Conservation (phyloP, 2,888 invertebrate species). For the Panzeria rudis region DNA sequence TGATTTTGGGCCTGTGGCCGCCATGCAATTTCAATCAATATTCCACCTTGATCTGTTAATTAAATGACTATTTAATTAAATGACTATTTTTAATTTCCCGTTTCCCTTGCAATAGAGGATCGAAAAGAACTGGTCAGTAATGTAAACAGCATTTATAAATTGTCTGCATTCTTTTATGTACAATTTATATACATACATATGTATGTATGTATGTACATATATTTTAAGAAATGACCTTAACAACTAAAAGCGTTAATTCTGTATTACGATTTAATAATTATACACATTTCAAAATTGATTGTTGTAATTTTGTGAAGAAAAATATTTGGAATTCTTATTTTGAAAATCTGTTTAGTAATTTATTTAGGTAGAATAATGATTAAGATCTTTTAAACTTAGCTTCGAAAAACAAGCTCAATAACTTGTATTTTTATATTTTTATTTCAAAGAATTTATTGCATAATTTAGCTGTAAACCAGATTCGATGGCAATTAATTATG, state of each 20-base stretch:
- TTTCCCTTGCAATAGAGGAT: too few relatives aligned
- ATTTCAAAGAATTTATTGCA: not conserved
- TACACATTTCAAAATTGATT: not conserved
- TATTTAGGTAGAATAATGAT: not conserved
- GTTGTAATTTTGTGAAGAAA: not conserved
- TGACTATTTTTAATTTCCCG: too few relatives aligned
- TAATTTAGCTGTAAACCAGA: not conserved
- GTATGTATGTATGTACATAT: not conserved
- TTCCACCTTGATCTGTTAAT: too few relatives aligned
- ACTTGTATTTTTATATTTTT: not conserved
- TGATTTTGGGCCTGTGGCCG: too few relatives aligned
- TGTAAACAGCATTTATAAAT: too few relatives aligned
- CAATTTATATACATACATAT: not conserved
- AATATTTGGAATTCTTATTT: not conserved
- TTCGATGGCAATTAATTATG: not conserved
- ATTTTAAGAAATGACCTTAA: not conserved
- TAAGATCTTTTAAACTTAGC: not conserved
- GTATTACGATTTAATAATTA: not conserved
- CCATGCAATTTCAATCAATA: too few relatives aligned
- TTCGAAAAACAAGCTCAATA: not conserved
- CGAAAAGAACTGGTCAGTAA: too few relatives aligned
- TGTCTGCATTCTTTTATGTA: not conserved
- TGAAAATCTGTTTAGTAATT: not conserved
- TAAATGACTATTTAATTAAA: too few relatives aligned
- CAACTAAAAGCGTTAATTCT: not conserved